phyloP scores from a whole-genome alignment of 2,797 vertebrate species.

The Miopithecus talapoin region DNA sequence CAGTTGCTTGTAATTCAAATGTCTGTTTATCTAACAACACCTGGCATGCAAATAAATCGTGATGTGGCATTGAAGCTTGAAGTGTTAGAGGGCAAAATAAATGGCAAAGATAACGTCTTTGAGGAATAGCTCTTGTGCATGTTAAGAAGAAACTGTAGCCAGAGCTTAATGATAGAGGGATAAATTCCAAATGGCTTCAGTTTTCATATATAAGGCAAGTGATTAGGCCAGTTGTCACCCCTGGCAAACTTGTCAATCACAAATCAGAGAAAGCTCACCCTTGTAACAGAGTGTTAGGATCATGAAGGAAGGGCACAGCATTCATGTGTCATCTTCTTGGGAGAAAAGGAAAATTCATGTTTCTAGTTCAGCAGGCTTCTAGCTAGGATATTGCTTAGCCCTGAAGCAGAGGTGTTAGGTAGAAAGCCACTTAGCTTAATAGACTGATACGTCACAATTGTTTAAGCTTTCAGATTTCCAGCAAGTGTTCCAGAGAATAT shows the following conservation, averaged over 20 bases:
- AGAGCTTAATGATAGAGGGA: conserved; percentile 63
- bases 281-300: conserved; percentile 39
- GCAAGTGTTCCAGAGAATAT: background rate
- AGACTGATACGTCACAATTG: background rate
- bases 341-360: conserved; percentile 47
- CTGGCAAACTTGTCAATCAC: conserved; percentile 74
- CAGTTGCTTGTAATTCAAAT: conserved; percentile 60
- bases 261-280: conserved; percentile 24
- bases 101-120: conserved; percentile 72
- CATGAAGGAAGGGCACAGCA: conserved; percentile 19
- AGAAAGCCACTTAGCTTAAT: conserved; percentile 8
- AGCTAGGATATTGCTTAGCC: background rate
- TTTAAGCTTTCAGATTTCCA: conserved; percentile 32
- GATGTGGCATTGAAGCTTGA: conserved; percentile 59
- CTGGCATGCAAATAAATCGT: conserved; percentile 71
- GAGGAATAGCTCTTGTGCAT: conserved; percentile 61
- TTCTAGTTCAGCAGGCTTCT: conserved; percentile 25
- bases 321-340: conserved; percentile 37
- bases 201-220: conserved; percentile 71
- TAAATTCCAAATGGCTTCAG: conserved; percentile 73
- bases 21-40: conserved; percentile 72
- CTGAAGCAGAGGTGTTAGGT: conserved; percentile 40
- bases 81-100: conserved; percentile 70
- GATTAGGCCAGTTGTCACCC: conserved; percentile 44
- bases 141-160: conserved; percentile 72